Evolutionary conservation across 2,797 vertebrate species (phyloP), one percentile per base, ranked within the genome.

Genomic region (Rhynchonycteris naso): DNA sequence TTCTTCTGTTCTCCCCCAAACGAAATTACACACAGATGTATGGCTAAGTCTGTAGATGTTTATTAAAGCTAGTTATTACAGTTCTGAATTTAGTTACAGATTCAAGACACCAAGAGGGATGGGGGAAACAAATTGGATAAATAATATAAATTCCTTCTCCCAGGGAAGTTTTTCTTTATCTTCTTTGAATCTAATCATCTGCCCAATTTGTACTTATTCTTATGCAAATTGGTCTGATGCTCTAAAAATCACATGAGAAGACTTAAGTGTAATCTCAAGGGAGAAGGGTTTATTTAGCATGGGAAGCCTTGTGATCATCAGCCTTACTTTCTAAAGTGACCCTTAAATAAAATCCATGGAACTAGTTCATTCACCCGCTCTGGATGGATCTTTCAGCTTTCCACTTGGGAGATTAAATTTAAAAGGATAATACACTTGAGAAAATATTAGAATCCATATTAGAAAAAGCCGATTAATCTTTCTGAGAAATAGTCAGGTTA

Each of bases 81-180:
- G 75, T 95, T 95, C 81, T 96, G 58, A 92, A 96, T 89, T 89
- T 90, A 91, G 93, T 96, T 96, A 86, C 81, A 96, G 86, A 96
- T 78, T 94, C 83, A 89, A 90, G 89, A 68, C 21, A 79, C 47
- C 66, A 95, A 93, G 81, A 11, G 43, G 63, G 54, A 84, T 43
- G 43, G 16, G 33, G 6, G 6, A 52, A 56, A 56, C 50, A 66
- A 74, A 68, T 30, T 92, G 68, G 82, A 30, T 0, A 30, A 85
- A 90, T 92, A 68, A 88, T 83, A 69, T 35, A 86, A 93, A 68
- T 84, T 89, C 66, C 78, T 78, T 91, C 84, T 94, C 74, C 65
- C 75, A 43, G 58, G 75, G 35, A 87, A 85, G 50, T 33, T 92
- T 92, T 78, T 71, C 38, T 93, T 90, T 94, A 72, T 93, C 93